Percentiles rank a stretch among this genome's conserved stretches.
phyloP scores from a whole-genome alignment of 2,888 invertebrate species.

The Dolichomitus sp. region DNA sequence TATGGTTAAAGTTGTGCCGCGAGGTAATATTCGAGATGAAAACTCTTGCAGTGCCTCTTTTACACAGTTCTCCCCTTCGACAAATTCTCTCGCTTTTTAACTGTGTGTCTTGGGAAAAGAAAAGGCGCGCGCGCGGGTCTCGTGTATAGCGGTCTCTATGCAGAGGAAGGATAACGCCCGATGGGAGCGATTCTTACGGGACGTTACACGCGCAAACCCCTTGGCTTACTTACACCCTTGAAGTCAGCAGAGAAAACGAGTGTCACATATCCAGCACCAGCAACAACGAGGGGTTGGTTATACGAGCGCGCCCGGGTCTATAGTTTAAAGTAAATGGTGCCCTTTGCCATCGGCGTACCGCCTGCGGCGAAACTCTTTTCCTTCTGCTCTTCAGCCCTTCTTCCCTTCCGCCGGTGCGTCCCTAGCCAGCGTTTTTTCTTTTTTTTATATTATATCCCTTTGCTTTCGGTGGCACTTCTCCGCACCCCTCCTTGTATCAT shows the following conservation, averaged over 20 bases:
- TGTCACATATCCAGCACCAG: constrained; percentile 49
- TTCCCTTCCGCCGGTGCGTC: constrained; percentile 15
- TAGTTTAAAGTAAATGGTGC: constrained; percentile 68
- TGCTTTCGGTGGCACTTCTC: constrained; percentile 45
- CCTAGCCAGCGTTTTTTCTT: constrained; percentile 58
- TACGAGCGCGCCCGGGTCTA: constrained; percentile 47
- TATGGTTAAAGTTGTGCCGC: neutral
- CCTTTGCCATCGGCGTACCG: constrained; percentile 63
- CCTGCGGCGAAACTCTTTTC: constrained; percentile 58
- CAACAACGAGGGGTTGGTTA: constrained; percentile 34
- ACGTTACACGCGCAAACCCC: constrained; percentile 41
- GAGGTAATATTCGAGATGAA: constrained; percentile 15
- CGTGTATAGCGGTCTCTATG: constrained; percentile 42
- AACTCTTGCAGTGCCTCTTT: neutral
- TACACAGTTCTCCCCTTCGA: constrained; percentile 27
- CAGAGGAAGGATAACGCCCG: constrained; percentile 41
- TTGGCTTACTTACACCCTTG: constrained; percentile 57
- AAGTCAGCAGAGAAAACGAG: constrained; percentile 55
- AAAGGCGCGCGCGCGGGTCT: constrained; percentile 18
- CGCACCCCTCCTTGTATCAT: neutral
- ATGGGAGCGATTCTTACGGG: constrained; percentile 43
- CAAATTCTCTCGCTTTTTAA: constrained; percentile 36
- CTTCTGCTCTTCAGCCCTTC: constrained; percentile 8
- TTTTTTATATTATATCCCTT: constrained; percentile 54
- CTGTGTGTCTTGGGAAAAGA: constrained; percentile 19